Base-by-base conservation (phyloP, 2,113 vertebrate genomes). In the Microcebus lehilahytsara region DNA sequence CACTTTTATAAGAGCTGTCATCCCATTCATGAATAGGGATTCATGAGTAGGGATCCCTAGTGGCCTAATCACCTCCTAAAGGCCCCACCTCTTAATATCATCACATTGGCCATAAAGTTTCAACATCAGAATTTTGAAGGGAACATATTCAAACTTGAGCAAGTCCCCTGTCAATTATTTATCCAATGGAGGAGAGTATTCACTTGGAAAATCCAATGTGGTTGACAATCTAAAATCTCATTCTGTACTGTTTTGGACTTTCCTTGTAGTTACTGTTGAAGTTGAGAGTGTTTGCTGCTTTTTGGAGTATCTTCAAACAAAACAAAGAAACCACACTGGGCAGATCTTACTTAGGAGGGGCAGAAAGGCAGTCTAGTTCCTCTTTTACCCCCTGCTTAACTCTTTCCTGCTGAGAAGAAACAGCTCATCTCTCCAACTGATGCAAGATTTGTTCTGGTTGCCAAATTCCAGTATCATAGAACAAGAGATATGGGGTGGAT, bases 321-420 rank as follows among this genome's bases (percentile, higher is more conserved):
- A 96, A 87, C 56, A 92, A 97, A 77, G 87, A 94, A 97, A 94
- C 66, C 96, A 97, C 66, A 97, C 75, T 96, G 88, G 72, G 88
- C 96, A 93, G 42, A n/a, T n/a, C 49, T 96, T 58, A 87, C 78
- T 91, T 93, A 69, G 22, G 46, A 95, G 51, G 34, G 10, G 90
- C 46, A 95, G 34, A 95, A 91, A 91, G 71, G 62, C 46, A 64
- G 30, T 84, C 56, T 77, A 56, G 66, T 93, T 97, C 85, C 69
- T 71, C 72, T 85, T 87, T 96, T 56, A 92, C 46, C 49, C 71
- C n/a, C 37, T 95, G 71, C 71, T 97, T 96, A 96, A 97, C 64
- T 91, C 74, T 85, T 95, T 96, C 84, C 77, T 94, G 87, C 93
- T 97, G 96, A 96, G 95, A 97, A 97, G 88, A 93, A 96, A 95